Evolutionary conservation across 2,797 vertebrate species (phyloP).

Genomic region (Aselliscus stoliczkanus): DNA sequence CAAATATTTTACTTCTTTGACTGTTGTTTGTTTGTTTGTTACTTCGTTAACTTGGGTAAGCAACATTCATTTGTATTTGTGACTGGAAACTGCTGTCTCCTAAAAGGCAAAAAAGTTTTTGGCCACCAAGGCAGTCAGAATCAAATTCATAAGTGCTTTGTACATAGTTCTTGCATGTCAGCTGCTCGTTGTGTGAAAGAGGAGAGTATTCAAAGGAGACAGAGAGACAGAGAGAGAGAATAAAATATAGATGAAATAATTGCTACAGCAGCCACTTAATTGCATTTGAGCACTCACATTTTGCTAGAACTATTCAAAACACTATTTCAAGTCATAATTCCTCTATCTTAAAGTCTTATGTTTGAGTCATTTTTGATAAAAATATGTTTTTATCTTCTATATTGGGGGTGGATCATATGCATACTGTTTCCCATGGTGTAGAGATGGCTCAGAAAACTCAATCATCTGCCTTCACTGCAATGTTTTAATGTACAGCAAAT

Average conservation of each 20-base stretch:
- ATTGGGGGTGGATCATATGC: neutral
- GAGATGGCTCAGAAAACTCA: neutral
- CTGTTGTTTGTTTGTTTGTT: neutral
- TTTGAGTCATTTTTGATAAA: neutral
- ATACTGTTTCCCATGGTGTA: neutral
- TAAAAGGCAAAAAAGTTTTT: conserved; percentile 1
- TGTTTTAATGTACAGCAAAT: neutral
- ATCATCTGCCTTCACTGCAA: neutral
- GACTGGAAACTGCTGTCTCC: neutral
- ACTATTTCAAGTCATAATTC: neutral
- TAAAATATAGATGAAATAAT: neutral
- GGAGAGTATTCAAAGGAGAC: neutral
- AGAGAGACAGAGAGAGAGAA: neutral
- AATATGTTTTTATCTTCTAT: neutral
- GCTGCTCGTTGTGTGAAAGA: neutral
- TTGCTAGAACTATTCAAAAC: neutral
- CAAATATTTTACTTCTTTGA: neutral
- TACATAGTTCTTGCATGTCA: neutral
- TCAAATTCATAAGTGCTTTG: neutral
- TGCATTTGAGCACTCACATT: neutral
- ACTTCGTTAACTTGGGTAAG: neutral
- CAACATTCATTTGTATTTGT: neutral
- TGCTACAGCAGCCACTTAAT: neutral
- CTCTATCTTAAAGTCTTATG: neutral
- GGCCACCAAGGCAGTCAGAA: neutral